Evolutionary conservation across 1,140 invertebrate species (phyloP).

Genomic region (Dufourea novaeangliae): DNA sequence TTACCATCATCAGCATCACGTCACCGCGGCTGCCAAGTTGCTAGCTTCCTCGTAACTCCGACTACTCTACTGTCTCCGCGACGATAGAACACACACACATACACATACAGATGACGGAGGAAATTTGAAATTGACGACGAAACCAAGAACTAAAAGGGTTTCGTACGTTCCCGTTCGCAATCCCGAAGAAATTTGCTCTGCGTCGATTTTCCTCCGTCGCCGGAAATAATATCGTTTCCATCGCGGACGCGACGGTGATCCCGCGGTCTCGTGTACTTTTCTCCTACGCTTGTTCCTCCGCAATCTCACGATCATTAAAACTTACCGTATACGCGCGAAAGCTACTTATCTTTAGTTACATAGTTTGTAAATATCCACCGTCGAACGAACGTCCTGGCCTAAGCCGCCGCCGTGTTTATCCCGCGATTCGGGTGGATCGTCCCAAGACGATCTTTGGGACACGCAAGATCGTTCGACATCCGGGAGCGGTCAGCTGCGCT

Average conservation of each 20-base stretch:
- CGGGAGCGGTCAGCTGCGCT: too few relatives aligned
- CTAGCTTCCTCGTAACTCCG: conserved; percentile 88
- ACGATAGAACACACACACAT: neutral
- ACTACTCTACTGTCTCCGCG: neutral
- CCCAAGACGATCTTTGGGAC: too few relatives aligned
- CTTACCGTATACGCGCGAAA: conserved; percentile 11
- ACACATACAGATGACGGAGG: neutral
- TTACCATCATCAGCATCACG: conserved; percentile 91
- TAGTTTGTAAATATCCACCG: conserved; percentile 53
- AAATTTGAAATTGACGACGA: neutral
- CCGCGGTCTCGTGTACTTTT: neutral
- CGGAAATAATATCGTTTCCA: too few relatives aligned
- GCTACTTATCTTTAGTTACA: conserved; percentile 36
- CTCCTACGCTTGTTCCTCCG: neutral
- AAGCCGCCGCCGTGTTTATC: neutral
- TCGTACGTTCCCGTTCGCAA: too few relatives aligned
- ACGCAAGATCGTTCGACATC: too few relatives aligned
- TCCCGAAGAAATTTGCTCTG: too few relatives aligned
- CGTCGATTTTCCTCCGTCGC: too few relatives aligned
- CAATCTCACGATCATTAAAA: neutral
- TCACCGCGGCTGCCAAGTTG: conserved; percentile 89
- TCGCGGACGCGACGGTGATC: too few relatives aligned
- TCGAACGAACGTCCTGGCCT: neutral
- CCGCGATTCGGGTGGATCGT: neutral
- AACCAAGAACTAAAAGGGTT: neutral